Base-by-base conservation (phyloP, 2,888 invertebrate species). In the Apamea sordens region DNA sequence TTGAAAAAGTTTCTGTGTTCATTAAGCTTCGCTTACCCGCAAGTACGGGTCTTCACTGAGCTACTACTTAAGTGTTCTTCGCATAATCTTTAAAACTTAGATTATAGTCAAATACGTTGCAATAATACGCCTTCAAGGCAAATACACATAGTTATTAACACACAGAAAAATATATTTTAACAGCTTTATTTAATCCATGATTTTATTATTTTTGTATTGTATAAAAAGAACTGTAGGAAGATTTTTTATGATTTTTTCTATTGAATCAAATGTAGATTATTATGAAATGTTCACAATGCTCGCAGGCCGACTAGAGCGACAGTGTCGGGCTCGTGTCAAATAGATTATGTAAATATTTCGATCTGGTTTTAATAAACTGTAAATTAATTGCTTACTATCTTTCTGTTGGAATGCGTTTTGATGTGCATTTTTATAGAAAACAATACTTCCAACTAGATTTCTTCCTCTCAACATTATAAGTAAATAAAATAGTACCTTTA, bases 121-220 rank as follows among this genome's bases (percentile, higher is more conserved):
- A 96, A 96, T 96, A 96, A 94, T 91, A 87, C 88, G 95, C 95
- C 95, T 96, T 91, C 92, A 95, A 95, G 95, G 95, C 92, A 90
- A 88, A 88, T 82, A 86, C 86, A 89, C 82, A 77, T 89, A 89
- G 88, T 88, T 86, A 84, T 83, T 86, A 88, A 87, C 88, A 89
- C 88, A 88, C 90, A 90, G 86, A 90, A 91, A 90, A 89, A 90
- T 94, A 92, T 92, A 94, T 91, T 92, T 88, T 91, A 89, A 92
- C 90, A 88, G 90, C 92, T 92, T 93, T 92, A 93, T 94, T 94
- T 93, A 92, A 94, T 91, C 92, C 91, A 91, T 92, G 91, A 93
- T 94, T 95, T 94, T 93, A 93, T 93, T 93, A 92, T 94, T 93
- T 93, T 94, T 94, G 93, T 94, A 94, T 92, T 93, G 91, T 94